A percentile compares a stretch with the other conserved stretches of the same genome.
Conservation (phyloP, 2,888 invertebrate genomes). For the Dryomyza anilis region DNA sequence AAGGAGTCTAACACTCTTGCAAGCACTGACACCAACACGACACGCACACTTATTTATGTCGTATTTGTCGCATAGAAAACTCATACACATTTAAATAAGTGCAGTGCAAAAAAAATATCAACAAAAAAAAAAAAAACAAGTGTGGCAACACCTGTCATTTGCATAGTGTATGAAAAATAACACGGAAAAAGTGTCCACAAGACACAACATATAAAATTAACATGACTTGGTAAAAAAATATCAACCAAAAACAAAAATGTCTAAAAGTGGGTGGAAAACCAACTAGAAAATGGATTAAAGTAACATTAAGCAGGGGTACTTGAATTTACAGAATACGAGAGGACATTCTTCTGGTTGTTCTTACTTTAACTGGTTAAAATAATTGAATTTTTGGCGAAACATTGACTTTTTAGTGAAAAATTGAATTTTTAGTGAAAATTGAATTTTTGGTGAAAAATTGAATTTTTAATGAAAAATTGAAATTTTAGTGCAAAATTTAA, state of each 20-base stretch:
- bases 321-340: neutral
- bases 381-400: too few relatives aligned
- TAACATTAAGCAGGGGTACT: neutral
- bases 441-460: too few relatives aligned
- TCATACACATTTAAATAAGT: neutral
- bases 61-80: neutral
- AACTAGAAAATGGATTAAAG: neutral
- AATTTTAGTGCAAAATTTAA: too few relatives aligned
- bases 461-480: too few relatives aligned
- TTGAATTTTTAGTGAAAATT: too few relatives aligned
- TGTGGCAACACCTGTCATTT: conserved; percentile 19
- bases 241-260: neutral
- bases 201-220: neutral
- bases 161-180: neutral
- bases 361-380: too few relatives aligned
- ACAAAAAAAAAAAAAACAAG: too few relatives aligned
- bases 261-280: neutral
- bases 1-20: too few relatives aligned
- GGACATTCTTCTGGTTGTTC: too few relatives aligned
- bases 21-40: neutral
- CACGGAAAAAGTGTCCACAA: neutral
- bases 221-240: neutral
- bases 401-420: too few relatives aligned
- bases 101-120: neutral
- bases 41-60: neutral